Evolutionary conservation across 2,113 vertebrate genomes (phyloP).

Genomic region (Engystomops pustulosus): DNA sequence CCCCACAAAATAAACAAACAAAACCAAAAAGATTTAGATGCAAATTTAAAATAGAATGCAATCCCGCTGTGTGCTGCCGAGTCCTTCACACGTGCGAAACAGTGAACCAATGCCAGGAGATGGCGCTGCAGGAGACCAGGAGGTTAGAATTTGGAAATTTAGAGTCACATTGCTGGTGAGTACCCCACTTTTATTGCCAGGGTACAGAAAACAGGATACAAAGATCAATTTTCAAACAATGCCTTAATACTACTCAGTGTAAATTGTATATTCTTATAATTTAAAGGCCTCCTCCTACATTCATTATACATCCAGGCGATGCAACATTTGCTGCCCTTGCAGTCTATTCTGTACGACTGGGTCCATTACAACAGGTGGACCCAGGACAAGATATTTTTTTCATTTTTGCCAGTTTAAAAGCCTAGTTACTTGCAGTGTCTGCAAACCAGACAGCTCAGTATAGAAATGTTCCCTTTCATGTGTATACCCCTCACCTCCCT

Average conservation of each 20-base stretch:
- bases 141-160: neutral
- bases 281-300: constrained; percentile 46
- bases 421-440: constrained; percentile 38
- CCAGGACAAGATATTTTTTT: constrained; percentile 27
- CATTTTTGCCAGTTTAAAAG: neutral
- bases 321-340: neutral
- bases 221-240: constrained; percentile 5
- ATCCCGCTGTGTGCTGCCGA: neutral
- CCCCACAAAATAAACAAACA: constrained; percentile 40
- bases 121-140: neutral
- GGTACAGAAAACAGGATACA: neutral
- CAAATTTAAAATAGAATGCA: constrained; percentile 25
- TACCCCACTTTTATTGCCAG: neutral
- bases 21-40: constrained; percentile 17
- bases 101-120: neutral
- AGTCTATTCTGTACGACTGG: neutral
- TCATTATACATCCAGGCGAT: constrained; percentile 20
- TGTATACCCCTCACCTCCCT: constrained; percentile 23
- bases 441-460: constrained; percentile 11
- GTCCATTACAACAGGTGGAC: neutral
- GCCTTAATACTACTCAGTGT: constrained; percentile 29
- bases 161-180: constrained; percentile 44
- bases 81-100: neutral
- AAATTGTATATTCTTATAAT: constrained; percentile 35
- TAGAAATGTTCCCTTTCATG: neutral